Percentiles rank a stretch among this genome's conserved stretches.
These are phyloP conservation scores for Chymomyza fuscimana DNA, from an alignment of 2,888 invertebrate species.

Conservation along the genomic window DNA sequence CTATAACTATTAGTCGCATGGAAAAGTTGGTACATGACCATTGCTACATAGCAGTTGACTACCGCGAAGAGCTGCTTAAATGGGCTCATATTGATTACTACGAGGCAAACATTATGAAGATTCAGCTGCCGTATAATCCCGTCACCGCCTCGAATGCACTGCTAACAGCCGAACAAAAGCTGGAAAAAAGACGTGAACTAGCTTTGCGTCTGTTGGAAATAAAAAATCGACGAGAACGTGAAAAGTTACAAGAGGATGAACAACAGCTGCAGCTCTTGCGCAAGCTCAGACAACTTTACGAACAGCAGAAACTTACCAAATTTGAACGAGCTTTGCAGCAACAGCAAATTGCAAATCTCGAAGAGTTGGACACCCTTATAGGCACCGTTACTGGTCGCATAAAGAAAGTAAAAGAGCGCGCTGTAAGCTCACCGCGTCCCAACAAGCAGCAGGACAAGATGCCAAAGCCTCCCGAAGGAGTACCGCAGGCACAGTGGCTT, in stretches of 20 bases:
- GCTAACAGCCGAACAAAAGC: conserved; percentile 87
- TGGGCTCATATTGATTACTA: conserved; percentile 92
- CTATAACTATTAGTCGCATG: conserved; percentile 91
- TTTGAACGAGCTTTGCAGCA: conserved; percentile 87
- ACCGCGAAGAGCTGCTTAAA: conserved; percentile 87
- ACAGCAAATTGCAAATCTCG: conserved; percentile 87
- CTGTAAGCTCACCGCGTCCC: conserved; percentile 43
- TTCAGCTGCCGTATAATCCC: conserved; percentile 90
- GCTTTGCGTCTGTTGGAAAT: conserved; percentile 92
- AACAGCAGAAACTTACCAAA: conserved; percentile 87
- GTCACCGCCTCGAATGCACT: conserved; percentile 80
- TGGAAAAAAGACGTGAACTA: conserved; percentile 92
- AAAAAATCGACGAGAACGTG: conserved; percentile 92
- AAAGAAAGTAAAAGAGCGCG: conserved; percentile 84
- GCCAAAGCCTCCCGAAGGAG: conserved; percentile 75
- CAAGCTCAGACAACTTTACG: conserved; percentile 87
- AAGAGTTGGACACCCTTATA: conserved; percentile 86
- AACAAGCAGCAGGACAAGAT: conserved; percentile 63
- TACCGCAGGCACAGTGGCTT: conserved; percentile 75
- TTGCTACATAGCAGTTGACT: conserved; percentile 88
- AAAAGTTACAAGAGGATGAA: conserved; percentile 93
- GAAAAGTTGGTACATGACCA: conserved; percentile 93
- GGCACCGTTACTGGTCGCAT: conserved; percentile 55
- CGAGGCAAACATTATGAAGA: conserved; percentile 89
- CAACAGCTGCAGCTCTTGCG: conserved; percentile 89